These are phyloP conservation scores for Glyptemys insculpta DNA, from an alignment of 2,797 vertebrate genomes.

Conservation along the genomic window DNA sequence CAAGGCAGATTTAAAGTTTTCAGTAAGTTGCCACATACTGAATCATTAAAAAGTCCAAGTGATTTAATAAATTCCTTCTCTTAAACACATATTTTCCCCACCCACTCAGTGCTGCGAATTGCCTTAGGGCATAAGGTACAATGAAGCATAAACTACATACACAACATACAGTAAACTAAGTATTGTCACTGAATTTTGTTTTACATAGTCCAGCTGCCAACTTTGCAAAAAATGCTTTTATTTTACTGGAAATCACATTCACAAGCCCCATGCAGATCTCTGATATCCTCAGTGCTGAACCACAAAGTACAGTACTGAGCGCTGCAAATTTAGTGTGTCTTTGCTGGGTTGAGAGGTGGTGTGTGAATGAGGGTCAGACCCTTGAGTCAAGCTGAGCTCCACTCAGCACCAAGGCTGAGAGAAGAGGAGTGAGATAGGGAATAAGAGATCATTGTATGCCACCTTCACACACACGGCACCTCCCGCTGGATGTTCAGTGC, in stretches of 20 bases:
- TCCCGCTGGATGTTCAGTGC: fast-evolving
- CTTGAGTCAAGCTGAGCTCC: neutral
- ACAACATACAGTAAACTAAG: constrained; percentile 15
- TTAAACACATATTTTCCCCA: neutral
- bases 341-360: fast-evolving
- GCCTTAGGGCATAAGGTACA: neutral
- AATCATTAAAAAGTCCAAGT: neutral
- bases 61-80: neutral
- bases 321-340: neutral
- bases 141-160: neutral
- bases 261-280: constrained; percentile 3
- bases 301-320: neutral
- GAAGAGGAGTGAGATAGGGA: fast-evolving
- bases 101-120: neutral
- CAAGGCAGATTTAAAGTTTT: neutral
- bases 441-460: fast-evolving
- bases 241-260: constrained; percentile 36
- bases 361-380: neutral
- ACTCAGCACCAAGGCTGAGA: neutral
- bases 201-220: constrained; percentile 20
- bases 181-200: neutral
- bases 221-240: constrained; percentile 25
- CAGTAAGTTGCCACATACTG: neutral
- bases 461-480: fast-evolving
- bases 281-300: neutral